These are phyloP conservation scores for Pegoplata infirma DNA, from an alignment of 2,888 invertebrate genomes.

Conservation along the genomic window DNA sequence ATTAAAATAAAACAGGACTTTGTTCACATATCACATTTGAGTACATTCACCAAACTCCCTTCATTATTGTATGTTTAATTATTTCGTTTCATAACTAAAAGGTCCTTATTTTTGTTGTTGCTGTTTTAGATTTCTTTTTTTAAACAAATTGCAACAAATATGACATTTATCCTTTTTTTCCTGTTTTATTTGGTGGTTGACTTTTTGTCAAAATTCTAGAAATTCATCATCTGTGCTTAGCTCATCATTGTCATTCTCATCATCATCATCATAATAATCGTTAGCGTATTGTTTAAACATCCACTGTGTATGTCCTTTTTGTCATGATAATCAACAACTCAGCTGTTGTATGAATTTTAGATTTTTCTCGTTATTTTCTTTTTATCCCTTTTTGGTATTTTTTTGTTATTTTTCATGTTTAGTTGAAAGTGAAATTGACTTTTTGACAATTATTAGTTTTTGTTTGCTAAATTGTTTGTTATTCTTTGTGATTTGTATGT, in stretches of 20 bases:
- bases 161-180: conserved; percentile 64
- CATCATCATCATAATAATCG: conserved; percentile 58
- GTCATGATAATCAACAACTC: conserved; percentile 63
- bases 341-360: conserved; percentile 53
- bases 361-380: neutral
- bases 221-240: conserved; percentile 59
- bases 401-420: conserved; percentile 59
- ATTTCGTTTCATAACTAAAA: conserved; percentile 46
- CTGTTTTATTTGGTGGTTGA: conserved; percentile 60
- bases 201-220: conserved; percentile 42
- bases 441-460: conserved; percentile 76
- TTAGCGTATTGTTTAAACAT: conserved; percentile 44
- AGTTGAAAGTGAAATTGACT: conserved; percentile 71
- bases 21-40: conserved; percentile 39
- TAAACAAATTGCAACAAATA: conserved; percentile 65
- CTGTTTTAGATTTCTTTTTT: too few species aligned
- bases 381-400: conserved; percentile 10
- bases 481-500: conserved; percentile 65
- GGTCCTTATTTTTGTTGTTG: conserved; percentile 38
- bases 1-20: conserved; percentile 58
- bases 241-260: too few species aligned
- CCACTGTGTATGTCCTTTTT: conserved; percentile 40
- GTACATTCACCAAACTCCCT: too few species aligned
- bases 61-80: conserved; percentile 51
- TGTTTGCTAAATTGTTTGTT: conserved; percentile 73